Conservation (phyloP, 2,888 invertebrate species). For the Meloe dianella region DNA sequence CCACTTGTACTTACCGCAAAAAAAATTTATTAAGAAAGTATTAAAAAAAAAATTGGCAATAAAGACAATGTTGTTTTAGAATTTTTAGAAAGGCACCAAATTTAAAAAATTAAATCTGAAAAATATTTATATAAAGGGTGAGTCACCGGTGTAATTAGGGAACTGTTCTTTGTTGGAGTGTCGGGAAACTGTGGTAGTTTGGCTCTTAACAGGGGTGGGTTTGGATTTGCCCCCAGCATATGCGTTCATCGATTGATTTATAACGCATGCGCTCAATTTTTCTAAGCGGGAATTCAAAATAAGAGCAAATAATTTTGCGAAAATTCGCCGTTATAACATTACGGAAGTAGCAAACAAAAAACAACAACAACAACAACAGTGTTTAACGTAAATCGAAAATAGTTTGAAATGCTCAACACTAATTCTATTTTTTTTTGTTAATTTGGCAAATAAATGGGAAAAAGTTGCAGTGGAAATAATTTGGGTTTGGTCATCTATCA, state of each 20-base stretch:
- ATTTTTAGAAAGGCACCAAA: neutral
- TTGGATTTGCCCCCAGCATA: constrained; percentile 44
- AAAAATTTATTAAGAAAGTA: neutral
- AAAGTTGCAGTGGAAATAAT: neutral
- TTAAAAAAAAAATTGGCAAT: neutral
- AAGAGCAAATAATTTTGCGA: constrained; percentile 17
- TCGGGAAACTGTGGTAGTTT: constrained; percentile 46
- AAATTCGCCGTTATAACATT: constrained; percentile 9
- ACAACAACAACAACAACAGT: neutral
- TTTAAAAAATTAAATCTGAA: neutral
- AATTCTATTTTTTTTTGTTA: too few relatives aligned
- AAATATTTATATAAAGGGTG: constrained; percentile 1
- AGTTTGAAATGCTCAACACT: too few relatives aligned
- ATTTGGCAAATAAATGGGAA: neutral
- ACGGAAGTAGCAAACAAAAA: neutral
- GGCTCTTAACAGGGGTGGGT: constrained; percentile 48
- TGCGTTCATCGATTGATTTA: constrained; percentile 40
- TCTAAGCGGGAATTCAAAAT: constrained; percentile 40
- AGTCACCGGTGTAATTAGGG: constrained; percentile 28
- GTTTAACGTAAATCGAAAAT: neutral
- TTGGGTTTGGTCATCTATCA: constrained; percentile 8
- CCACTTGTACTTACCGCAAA: neutral
- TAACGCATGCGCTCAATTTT: constrained; percentile 37
- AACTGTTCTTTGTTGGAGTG: constrained; percentile 45
- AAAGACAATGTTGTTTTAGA: too few relatives aligned